A percentile compares a stretch with the other conserved stretches of the same genome.
Evolutionary conservation across 2,113 vertebrate genomes (phyloP).

Genomic region (Gobius niger): DNA sequence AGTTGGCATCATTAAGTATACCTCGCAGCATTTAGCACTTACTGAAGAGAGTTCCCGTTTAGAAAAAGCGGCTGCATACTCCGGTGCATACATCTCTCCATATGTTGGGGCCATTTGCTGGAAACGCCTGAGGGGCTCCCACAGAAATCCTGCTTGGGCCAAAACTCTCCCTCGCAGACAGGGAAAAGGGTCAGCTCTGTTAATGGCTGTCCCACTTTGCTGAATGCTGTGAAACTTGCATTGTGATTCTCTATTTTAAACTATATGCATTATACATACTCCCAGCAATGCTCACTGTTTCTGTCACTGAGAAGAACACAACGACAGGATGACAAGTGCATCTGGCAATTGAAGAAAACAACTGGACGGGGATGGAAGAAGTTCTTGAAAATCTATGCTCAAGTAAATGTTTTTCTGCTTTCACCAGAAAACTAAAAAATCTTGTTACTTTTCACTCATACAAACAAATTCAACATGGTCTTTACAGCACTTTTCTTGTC

Average conservation of each 20-base stretch:
- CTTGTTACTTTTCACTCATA: no score
- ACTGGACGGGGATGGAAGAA: background rate
- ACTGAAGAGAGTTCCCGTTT: conserved; percentile 17
- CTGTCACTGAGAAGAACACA: background rate
- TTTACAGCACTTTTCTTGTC: no score
- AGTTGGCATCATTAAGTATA: conserved; percentile 18
- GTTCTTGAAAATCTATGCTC: background rate
- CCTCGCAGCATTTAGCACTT: conserved; percentile 30
- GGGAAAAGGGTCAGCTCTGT: conserved; percentile 57
- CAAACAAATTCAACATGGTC: no score
- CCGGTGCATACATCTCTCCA: conserved; percentile 40
- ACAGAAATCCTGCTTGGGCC: conserved; percentile 35
- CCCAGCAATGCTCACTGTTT: conserved; percentile 20
- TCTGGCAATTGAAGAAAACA: conserved; percentile 4
- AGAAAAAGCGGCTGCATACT: conserved; percentile 17
- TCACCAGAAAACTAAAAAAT: no score
- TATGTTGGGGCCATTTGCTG: conserved; percentile 49
- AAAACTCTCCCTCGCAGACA: conserved; percentile 37
- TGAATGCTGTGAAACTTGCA: conserved; percentile 41
- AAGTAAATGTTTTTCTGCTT: no score
- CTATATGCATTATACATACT: conserved; percentile 46
- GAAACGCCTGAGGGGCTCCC: conserved; percentile 43
- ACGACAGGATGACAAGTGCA: conserved; percentile 1
- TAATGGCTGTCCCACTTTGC: conserved; percentile 60
- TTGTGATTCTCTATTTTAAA: conserved; percentile 8